phyloP scores from a whole-genome alignment of 2,888 invertebrate species.

The Lypha dubia region DNA sequence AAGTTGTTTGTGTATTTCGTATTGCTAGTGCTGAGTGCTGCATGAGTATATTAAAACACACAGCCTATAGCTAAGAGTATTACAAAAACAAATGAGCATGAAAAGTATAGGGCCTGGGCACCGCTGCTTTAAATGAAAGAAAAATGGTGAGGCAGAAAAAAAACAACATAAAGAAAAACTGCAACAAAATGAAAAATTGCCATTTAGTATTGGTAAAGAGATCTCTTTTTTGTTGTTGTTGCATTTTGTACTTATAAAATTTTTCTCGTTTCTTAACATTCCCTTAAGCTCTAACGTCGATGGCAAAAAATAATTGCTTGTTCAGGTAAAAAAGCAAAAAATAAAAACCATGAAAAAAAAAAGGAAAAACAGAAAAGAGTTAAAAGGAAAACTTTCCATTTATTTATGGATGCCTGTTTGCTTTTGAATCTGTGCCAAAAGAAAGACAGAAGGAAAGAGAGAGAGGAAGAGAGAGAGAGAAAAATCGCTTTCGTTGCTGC shows the following conservation, averaged over 20 bases:
- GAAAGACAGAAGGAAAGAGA: no score
- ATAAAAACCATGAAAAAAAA: no score
- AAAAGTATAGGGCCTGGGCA: no score
- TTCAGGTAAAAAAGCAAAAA: slow-evolving; percentile 51
- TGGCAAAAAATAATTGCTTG: slow-evolving; percentile 56
- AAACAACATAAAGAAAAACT: slow-evolving; percentile 1
- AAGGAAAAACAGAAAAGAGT: not conserved
- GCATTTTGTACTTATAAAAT: slow-evolving; percentile 17
- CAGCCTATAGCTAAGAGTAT: no score
- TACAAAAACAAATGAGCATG: no score
- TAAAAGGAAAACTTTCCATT: slow-evolving; percentile 60
- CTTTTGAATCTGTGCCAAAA: slow-evolving; percentile 41
- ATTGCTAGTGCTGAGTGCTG: no score
- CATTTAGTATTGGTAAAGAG: slow-evolving; percentile 50
- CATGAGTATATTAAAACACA: no score
- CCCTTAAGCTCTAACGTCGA: slow-evolving; percentile 4
- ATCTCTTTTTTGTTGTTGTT: slow-evolving; percentile 7
- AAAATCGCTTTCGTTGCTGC: slow-evolving; percentile 3
- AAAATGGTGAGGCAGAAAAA: no score
- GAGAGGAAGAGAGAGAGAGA: not conserved
- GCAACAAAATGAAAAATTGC: slow-evolving; percentile 52
- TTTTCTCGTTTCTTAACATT: not conserved
- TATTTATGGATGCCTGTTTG: slow-evolving; percentile 43
- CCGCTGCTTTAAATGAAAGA: no score
- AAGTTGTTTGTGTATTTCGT: no score